Evolutionary conservation across 2,797 vertebrate species (phyloP).

Genomic region (Sciurus vulgaris): DNA sequence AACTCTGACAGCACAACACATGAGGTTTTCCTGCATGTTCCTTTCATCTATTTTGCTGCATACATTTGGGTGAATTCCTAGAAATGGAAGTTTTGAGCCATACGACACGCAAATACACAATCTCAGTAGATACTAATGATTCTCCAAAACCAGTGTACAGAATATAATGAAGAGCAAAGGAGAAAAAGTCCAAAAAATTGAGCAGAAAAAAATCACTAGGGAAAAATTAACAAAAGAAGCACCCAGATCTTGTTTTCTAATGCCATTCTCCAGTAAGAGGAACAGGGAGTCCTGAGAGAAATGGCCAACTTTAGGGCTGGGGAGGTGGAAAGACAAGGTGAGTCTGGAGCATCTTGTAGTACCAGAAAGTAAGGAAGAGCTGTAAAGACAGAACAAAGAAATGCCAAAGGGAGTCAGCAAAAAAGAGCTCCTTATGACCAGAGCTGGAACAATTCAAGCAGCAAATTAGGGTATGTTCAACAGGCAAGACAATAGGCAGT

Average conservation of each 20-base stretch:
- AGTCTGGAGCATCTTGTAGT: background rate
- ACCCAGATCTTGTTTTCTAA: background rate
- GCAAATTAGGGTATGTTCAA: background rate
- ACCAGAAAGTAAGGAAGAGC: background rate
- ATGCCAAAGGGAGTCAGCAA: background rate
- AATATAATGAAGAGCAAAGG: background rate
- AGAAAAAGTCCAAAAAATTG: background rate
- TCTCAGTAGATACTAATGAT: background rate
- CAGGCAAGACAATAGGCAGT: too few relatives aligned
- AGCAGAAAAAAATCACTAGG: background rate
- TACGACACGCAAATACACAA: background rate
- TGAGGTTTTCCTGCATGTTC: background rate
- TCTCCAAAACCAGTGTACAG: background rate
- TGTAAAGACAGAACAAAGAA: background rate
- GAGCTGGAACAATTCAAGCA: background rate
- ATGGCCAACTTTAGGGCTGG: background rate
- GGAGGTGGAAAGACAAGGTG: too few relatives aligned
- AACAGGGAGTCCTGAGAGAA: background rate
- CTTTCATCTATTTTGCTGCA: background rate
- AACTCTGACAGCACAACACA: too few relatives aligned
- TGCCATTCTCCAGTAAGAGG: background rate
- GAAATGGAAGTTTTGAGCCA: background rate
- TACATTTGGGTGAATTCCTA: background rate
- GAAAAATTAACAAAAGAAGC: background rate
- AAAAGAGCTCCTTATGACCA: background rate